Percentiles rank a stretch among this genome's conserved stretches.
Evolutionary conservation across 1,140 invertebrate genomes (phyloP).

Genomic region (Bombus balteatus): DNA sequence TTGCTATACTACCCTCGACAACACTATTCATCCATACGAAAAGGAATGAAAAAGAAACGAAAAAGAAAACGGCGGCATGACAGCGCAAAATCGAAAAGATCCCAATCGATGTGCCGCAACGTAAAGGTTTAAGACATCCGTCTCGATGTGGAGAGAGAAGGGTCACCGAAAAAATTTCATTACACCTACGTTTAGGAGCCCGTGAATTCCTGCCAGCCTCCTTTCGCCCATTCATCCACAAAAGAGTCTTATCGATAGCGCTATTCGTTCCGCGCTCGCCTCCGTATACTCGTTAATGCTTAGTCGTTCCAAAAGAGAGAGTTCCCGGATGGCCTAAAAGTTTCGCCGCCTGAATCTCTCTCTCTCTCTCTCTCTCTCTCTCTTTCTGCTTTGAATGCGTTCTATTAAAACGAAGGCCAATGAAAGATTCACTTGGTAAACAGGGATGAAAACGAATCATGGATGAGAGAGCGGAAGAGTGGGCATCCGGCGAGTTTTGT

Average conservation of each 20-base stretch:
- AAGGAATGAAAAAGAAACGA: background rate
- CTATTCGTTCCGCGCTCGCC: conserved; percentile 17
- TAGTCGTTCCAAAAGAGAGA: background rate
- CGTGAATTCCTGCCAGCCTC: conserved; percentile 25
- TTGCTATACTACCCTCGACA: background rate
- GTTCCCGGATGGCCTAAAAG: conserved; percentile 1
- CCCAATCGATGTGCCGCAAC: background rate
- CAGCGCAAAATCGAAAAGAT: background rate
- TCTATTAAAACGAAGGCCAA: conserved; percentile 37
- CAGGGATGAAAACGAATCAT: background rate
- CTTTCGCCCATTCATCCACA: conserved; percentile 23
- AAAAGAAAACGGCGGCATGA: background rate
- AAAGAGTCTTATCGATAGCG: conserved; percentile 50
- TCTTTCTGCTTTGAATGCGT: background rate
- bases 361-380: background rate
- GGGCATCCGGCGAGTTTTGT: background rate
- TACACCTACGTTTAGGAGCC: background rate
- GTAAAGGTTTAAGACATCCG: background rate
- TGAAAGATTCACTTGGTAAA: conserved; percentile 31
- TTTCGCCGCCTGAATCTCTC: background rate
- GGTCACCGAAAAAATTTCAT: conserved; percentile 29
- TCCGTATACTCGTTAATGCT: conserved; percentile 37
- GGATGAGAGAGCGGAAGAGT: background rate
- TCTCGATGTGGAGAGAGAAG: background rate
- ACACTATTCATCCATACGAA: background rate